These are phyloP conservation scores for Hypotaenidia philippensis DNA, from an alignment of 2,797 vertebrate species.

Conservation along the genomic window DNA sequence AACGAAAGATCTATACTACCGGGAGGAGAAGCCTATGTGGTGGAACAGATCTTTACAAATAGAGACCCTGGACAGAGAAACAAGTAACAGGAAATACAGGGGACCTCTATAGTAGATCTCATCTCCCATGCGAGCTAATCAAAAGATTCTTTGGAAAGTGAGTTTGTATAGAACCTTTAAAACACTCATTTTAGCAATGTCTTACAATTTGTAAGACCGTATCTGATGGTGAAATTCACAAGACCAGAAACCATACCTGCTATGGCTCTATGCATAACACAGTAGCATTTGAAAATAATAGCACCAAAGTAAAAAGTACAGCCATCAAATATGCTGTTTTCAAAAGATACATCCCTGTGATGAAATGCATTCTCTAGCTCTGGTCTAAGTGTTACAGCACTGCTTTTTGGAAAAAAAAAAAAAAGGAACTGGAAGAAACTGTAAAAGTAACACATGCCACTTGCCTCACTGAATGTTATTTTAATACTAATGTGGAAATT, in stretches of 20 bases:
- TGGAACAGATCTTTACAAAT: not conserved
- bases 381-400: constrained; percentile 34
- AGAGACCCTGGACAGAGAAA: not conserved
- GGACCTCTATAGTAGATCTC: not conserved
- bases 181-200: not conserved
- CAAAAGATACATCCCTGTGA: not conserved
- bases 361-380: constrained; percentile 22
- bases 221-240: not conserved
- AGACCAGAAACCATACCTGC: fast-evolving
- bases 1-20: not conserved
- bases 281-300: constrained; percentile 8
- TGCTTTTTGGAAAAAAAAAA: constrained; percentile 23
- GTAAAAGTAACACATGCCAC: constrained; percentile 50
- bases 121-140: not conserved
- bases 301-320: not conserved
- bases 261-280: not conserved
- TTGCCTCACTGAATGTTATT: constrained; percentile 75
- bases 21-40: not conserved
- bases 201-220: not conserved
- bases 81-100: fast-evolving
- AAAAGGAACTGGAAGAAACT: constrained; percentile 22
- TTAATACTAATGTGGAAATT: constrained; percentile 76
- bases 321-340: not conserved
- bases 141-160: not conserved
- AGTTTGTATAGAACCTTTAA: not conserved